Base-by-base conservation (phyloP, 2,113 vertebrate species). In the Anguilla japonica region DNA sequence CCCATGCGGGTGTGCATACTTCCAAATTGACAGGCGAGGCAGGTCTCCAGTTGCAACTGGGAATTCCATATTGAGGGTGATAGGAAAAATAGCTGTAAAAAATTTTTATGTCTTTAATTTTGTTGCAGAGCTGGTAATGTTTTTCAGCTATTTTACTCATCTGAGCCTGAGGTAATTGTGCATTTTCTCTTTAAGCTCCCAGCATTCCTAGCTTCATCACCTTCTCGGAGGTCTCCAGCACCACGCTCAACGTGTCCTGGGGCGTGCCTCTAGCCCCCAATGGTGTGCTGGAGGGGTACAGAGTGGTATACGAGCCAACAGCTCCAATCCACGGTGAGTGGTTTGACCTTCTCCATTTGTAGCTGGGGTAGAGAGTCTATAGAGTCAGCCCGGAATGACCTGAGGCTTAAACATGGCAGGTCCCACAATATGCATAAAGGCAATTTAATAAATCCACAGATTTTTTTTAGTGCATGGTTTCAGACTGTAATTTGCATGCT, bases 211-310 rank as follows among this genome's bases (percentile, higher is more conserved):
- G 97, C 93, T 97, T 94, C 91, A 92, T 99, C 92, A 91, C 89
- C 0, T 99, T 99, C 95, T 97, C 98, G 0, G 98, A 99, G 94
- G 96, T 99, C 92, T 98, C 97, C 3, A 97, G 95, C 88, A 97
- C 94, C 2, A 98, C 97, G 0, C 96, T 98, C 88, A 99, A 99
- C 0, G 96, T 98, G 85, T 98, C 98, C 15, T 99, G 98, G 98
- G 98, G 97, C 0, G 95, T 96, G 84, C 98, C 98, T 0, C 79
- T 91, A 2, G 95, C 96, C 18, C 97, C 97, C 82, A 99, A 99
- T 11, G 98, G 98, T 80, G 83, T 98, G 88, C 93, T 99, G 67
- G 97, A 98, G 91, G 98, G 98, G 88, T 99, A 99, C 92, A 95
- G 97, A 83, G 96, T 99, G 78, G 93, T 98, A 63, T 99, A 99